Conservation (phyloP, 92 coral and sea anemone species). For the Porites rus region DNA sequence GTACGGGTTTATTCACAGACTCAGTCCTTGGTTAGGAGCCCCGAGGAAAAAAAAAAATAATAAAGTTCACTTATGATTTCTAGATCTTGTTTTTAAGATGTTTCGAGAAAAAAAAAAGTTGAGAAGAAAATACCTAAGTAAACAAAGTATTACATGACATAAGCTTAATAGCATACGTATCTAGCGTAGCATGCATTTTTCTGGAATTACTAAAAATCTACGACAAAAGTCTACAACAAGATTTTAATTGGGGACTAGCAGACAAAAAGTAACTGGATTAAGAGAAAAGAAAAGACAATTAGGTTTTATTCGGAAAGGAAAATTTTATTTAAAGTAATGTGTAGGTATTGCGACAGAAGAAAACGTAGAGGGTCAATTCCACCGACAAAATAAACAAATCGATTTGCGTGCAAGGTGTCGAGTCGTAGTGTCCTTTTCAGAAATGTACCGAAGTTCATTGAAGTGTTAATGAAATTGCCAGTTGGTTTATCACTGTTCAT, state of each 20-base stretch:
- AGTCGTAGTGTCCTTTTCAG: neutral
- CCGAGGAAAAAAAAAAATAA: too few relatives aligned
- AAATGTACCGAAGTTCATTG: slow-evolving; percentile 5
- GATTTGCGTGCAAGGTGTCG: slow-evolving; percentile 3
- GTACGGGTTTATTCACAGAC: too few relatives aligned
- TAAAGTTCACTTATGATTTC: too few relatives aligned
- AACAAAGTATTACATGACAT: neutral
- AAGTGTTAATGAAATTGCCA: slow-evolving; percentile 25
- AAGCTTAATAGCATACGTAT: neutral
- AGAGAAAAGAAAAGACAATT: neutral
- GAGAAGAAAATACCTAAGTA: neutral
- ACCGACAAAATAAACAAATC: slow-evolving; percentile 19
- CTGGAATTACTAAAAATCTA: neutral
- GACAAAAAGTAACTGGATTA: neutral
- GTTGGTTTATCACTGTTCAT: neutral
- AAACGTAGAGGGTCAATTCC: slow-evolving; percentile 3
- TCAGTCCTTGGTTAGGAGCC: too few relatives aligned
- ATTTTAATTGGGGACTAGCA: neutral
- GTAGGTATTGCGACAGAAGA: slow-evolving; percentile 10
- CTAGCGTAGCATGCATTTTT: slow-evolving; percentile 4
- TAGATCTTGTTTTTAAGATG: too few relatives aligned
- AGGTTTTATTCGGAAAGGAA: neutral
- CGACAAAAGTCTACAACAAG: neutral
- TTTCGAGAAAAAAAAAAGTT: neutral
- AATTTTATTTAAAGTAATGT: neutral